Percentiles rank a stretch among this genome's conserved stretches.
These are phyloP conservation scores for Lasioglossum villosulum DNA, from an alignment of 2,888 invertebrate species.

Conservation along the genomic window DNA sequence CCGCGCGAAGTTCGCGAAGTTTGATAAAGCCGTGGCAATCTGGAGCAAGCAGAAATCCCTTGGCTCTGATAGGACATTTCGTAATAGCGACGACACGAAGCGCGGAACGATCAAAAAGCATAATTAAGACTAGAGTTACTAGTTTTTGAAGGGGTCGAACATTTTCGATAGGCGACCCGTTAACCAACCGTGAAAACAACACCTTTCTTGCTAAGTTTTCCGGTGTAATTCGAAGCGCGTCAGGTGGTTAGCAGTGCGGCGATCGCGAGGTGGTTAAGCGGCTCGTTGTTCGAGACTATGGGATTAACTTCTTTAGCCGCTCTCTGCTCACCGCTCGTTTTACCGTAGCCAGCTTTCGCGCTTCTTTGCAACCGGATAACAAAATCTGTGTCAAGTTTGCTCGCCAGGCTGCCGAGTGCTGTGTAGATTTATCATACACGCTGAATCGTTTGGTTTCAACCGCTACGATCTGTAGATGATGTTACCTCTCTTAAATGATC, in stretches of 20 bases:
- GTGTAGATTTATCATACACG: not conserved
- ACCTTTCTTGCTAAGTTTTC: constrained; percentile 24
- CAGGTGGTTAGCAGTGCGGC: constrained; percentile 58
- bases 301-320: constrained; percentile 28
- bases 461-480: not conserved
- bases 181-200: constrained; percentile 13
- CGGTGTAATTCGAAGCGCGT: constrained; percentile 50
- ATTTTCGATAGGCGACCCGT: not conserved
- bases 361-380: not conserved
- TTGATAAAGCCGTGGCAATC: constrained; percentile 23
- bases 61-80: not conserved
- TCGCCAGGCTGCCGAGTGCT: not conserved
- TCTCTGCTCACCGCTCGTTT: not conserved
- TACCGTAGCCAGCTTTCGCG: not conserved
- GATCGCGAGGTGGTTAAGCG: constrained; percentile 57
- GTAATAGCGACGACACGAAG: constrained; percentile 8
- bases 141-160: constrained; percentile 5
- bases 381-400: constrained; percentile 5
- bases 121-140: not conserved
- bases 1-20: constrained; percentile 1
- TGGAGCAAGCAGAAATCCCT: constrained; percentile 17
- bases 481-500: not conserved
- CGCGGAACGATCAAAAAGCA: not conserved
- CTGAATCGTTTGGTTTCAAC: not conserved
- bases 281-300: constrained; percentile 31